Evolutionary conservation across 2,113 vertebrate genomes (phyloP), one percentile per base, ranked within the genome.

Genomic region (Dasyprocta punctata): DNA sequence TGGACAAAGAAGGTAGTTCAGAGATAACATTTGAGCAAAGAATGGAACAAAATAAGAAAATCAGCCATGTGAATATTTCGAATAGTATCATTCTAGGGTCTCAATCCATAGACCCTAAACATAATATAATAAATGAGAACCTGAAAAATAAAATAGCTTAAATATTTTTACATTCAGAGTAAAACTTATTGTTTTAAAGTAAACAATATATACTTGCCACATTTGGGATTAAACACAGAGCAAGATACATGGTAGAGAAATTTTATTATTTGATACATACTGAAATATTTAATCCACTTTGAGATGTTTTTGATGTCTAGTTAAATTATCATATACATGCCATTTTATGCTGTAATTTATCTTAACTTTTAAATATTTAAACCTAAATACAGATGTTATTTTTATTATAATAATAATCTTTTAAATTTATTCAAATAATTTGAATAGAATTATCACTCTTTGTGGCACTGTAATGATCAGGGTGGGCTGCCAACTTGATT

Each of bases 401-500:
- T 86, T 90, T 89, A 44, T 88, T 88, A 89, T 80, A 56, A 91
- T 86, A 4, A 22, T 94, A 44, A 13, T 2, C 17, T 61, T 95
- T 92, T 84, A 78, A 90, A 16, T 83, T 24, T 82, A 85, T 49
- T 41, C 75, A 87, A 61, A 52, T 97, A 47, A 75, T 36, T 89
- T 92, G 49, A 80, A 91, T n/a, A 65, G 86, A 56, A 54, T 30
- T 5, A 60, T 90, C 61, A 92, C 69, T 60, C 0, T 65, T 86
- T 86, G 44, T 63, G 49, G 24, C 2, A 24, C 44, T 90, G 14
- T 36, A 47, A 47, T 33, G 24, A 47, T 5, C 5, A 54, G 77
- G 19, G 77, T 33, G 30, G 11, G 14, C 44, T 30, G 28, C 33
- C 30, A 33, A 49, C 75, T 30, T 49, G 47, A 52, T 33, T 78